These are phyloP conservation scores for Microcebus tavaratra DNA, from an alignment of 2,113 vertebrate species.

Conservation along the genomic window DNA sequence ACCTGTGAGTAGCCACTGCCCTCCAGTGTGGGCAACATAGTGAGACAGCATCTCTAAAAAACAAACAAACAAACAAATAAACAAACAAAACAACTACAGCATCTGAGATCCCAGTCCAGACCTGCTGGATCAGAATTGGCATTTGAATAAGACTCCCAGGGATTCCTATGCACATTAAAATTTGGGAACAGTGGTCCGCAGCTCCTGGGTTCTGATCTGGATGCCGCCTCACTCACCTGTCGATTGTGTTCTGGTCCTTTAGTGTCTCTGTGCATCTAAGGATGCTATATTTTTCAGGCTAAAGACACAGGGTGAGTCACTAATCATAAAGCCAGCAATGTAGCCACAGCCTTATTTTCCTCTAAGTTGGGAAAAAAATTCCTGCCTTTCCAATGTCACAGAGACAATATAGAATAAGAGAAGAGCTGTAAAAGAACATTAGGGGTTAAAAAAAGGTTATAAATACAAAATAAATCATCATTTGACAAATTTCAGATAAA, in stretches of 20 bases:
- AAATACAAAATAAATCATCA: not conserved
- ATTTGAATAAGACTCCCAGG: not conserved
- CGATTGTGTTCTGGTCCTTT: not conserved
- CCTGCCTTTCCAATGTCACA: not conserved
- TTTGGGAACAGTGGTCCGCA: not conserved
- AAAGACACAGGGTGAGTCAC: not conserved
- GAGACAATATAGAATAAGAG: not conserved
- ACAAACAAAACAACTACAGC: not conserved
- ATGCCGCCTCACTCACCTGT: not conserved
- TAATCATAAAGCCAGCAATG: not conserved
- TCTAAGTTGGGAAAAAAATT: not conserved
- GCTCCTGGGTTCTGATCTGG: not conserved
- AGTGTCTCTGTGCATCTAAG: not conserved
- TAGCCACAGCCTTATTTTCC: not conserved
- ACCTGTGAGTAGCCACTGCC: not conserved
- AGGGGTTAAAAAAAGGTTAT: not conserved
- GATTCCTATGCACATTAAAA: not conserved
- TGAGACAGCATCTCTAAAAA: not conserved
- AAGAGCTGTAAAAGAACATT: not conserved
- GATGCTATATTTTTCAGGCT: not conserved
- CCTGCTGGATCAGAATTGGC: not conserved
- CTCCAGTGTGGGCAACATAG: not conserved
- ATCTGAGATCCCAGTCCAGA: not conserved
- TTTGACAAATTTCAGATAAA: not conserved
- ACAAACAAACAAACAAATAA: too few relatives aligned